A percentile compares a stretch with the other conserved stretches of the same genome.
phyloP scores from a whole-genome alignment of 2,888 invertebrate species.

The Ochropleura plecta region DNA sequence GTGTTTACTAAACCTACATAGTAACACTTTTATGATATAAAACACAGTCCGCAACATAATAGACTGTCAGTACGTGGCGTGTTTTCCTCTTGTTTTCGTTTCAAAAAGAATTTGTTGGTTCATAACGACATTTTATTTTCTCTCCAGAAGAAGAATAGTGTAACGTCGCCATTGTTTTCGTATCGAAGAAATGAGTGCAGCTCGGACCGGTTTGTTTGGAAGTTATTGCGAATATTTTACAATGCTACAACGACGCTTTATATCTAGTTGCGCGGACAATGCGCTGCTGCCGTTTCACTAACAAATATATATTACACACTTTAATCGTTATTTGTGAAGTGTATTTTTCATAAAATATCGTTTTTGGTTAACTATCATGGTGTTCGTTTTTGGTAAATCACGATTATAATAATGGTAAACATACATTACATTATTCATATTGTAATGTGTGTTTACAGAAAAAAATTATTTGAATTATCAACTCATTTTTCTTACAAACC shows the following conservation, averaged over 20 bases:
- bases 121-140: slow-evolving; percentile 65
- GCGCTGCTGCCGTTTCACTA: slow-evolving; percentile 26
- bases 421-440: too few relatives aligned
- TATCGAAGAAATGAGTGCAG: slow-evolving; percentile 68
- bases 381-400: not conserved
- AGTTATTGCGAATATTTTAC: slow-evolving; percentile 69
- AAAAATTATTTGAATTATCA: not conserved
- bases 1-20: slow-evolving; percentile 36
- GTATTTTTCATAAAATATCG: not conserved
- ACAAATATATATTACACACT: slow-evolving; percentile 34
- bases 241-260: slow-evolving; percentile 43
- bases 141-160: slow-evolving; percentile 65
- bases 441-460: too few relatives aligned
- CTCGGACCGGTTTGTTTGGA: slow-evolving; percentile 55
- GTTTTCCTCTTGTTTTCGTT: slow-evolving; percentile 65
- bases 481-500: not conserved
- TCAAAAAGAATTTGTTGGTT: slow-evolving; percentile 69
- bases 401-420: too few relatives aligned
- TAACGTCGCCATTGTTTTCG: slow-evolving; percentile 71
- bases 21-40: slow-evolving; percentile 54
- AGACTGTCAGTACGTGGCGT: slow-evolving; percentile 65
- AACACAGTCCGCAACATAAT: slow-evolving; percentile 65
- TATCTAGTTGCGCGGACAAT: slow-evolving; percentile 45
- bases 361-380: not conserved
- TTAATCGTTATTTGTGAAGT: slow-evolving; percentile 34